Evolutionary conservation across 2,888 invertebrate species (phyloP), one percentile per base, ranked within the genome.

Genomic region (Cenopis cana): DNA sequence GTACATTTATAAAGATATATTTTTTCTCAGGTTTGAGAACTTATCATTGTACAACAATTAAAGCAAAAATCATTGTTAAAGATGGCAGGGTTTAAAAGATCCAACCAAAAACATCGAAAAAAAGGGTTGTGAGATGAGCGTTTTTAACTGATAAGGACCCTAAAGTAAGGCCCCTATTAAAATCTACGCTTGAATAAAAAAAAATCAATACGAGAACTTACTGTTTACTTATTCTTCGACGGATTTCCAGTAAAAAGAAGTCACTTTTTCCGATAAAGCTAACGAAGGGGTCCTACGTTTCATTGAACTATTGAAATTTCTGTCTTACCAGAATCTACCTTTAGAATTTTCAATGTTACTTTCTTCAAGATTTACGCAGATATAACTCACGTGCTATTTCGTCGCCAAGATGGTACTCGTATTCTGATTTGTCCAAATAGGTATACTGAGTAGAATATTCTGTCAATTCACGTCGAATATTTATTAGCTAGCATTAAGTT

Each of bases 251-350:
- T 24, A 6, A 20, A n/a, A 14, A 55, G 6, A 29, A 46, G 41
- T 46, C n/a, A n/a, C n/a, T 55, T 55, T 24, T 20, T 46, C 24
- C 54, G 24, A 55, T 1, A 55, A 55, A 55, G 9, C 55, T 29
- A 29, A 55, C 55, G 29, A 29, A 24, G 54, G 14, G 14, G 5
- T 54, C 55, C 1, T 29, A 24, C n/a, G 29, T 55, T 29, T 14
- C 55, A 29, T 29, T 9, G n/a, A 55, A n/a, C 9, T 29, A 50
- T 55, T 55, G 29, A 10, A 8, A 55, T 29, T 55, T 55, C 9
- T 24, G 29, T n/a, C n/a, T 55, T 12, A 9, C n/a, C 8, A 29
- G 55, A 55, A 29, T 55, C 9, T 8, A 14, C 24, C 24, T 54
- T 24, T 52, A 24, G 52, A 52, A 20, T 18, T 52, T 9, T 4